Evolutionary conservation across 2,113 vertebrate genomes (phyloP).

Genomic region (Nothobranchius kuhntae): DNA sequence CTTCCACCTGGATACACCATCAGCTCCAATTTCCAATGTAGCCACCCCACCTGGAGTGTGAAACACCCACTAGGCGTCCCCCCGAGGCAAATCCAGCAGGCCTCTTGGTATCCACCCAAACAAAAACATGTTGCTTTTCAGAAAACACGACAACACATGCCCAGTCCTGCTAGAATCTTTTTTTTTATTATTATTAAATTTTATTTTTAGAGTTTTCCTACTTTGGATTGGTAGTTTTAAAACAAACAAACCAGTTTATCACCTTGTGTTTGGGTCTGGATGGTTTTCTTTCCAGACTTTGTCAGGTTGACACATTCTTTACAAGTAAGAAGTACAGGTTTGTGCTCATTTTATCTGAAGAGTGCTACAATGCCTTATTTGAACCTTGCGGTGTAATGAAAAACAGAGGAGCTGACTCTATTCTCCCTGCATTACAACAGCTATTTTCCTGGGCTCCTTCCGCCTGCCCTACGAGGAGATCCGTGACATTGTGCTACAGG

Average conservation of each 20-base stretch:
- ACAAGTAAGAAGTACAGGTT: conserved; percentile 56
- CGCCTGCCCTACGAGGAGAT: conserved; percentile 98
- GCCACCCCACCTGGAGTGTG: conserved; percentile 54
- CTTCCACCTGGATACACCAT: conserved; percentile 69
- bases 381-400: conserved; percentile 60
- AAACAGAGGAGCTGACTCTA: conserved; percentile 68
- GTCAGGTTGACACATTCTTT: conserved; percentile 4
- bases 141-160: conserved; percentile 13
- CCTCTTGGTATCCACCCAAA: conserved; percentile 33
- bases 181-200: neutral
- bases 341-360: conserved; percentile 65
- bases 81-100: conserved; percentile 28
- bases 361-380: conserved; percentile 54
- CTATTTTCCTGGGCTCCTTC: conserved; percentile 97
- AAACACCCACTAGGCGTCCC: conserved; percentile 41
- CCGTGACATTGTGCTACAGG: conserved; percentile 90
- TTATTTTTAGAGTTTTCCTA: neutral
- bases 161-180: neutral
- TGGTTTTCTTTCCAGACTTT: conserved; percentile 28
- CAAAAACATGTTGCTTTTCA: conserved; percentile 24
- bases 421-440: conserved; percentile 81
- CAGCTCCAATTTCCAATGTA: conserved; percentile 56
- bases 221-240: neutral
- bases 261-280: conserved; percentile 12
- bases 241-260: neutral